Base-by-base conservation (phyloP, 2,797 vertebrate species). In the Neomorphus geoffroyi region DNA sequence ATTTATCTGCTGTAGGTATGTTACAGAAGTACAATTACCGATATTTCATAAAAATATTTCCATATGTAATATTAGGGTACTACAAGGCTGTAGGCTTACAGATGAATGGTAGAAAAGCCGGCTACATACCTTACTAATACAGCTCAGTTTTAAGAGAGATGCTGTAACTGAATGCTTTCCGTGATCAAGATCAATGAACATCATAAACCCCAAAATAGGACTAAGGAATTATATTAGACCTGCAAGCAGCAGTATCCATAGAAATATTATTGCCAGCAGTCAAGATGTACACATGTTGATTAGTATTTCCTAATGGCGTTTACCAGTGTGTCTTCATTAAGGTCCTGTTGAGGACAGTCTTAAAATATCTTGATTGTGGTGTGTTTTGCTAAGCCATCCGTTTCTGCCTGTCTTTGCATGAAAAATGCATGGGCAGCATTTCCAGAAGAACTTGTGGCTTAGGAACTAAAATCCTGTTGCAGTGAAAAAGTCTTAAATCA, bases 171-270 rank as follows among this genome's bases (percentile, higher is more conserved):
- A 45, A 37, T 17, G 10, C 46, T 64, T 84, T 60, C 67, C 9
- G 43, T 70, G 58, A 61, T 84, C 67, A 60, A 81, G 53, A 19
- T 43, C 18, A 26, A 41, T 41, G 39, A 41, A 41, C 39, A 41
- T 41, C 39, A 41, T 41, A n/a, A n/a, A n/a, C n/a, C n/a, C n/a
- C n/a, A n/a, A n/a, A n/a, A n/a, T n/a, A n/a, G n/a, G n/a, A n/a
- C n/a, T n/a, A n/a, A n/a, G n/a, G n/a, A n/a, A n/a, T n/a, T 85
- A 2, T 56, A 56, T 61, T 53, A 80, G 74, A 92, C 80, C 71
- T 92, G 80, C 48, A 39, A 84, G 90, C 77, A 80, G 85, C 81
- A 50, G 94, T 95, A 94, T 94, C 94, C 75, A 81, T 91, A 91
- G 91, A 88, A 89, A 88, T 91, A 69, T n/a, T n/a, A n/a, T 69